Evolutionary conservation across 1,140 invertebrate species (phyloP).

Genomic region (Atopsyche davidsoni): DNA sequence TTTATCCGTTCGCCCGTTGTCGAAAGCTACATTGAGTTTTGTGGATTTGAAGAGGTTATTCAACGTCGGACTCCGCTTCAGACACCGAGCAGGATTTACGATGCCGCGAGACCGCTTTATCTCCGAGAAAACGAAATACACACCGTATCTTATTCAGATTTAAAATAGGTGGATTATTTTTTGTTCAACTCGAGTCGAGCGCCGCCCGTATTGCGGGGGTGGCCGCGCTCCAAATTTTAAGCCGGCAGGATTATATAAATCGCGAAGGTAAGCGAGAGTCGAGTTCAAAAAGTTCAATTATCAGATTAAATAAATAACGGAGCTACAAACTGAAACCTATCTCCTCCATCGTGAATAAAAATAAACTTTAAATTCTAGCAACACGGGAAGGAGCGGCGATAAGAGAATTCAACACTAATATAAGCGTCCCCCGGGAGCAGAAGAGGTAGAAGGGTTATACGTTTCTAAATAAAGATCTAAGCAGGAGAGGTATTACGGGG

Average conservation of each 20-base stretch:
- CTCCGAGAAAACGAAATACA: too few relatives aligned
- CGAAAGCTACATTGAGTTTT: conserved; percentile 17
- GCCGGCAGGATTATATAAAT: too few relatives aligned
- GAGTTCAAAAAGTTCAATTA: conserved; percentile 31
- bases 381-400: conserved; percentile 22
- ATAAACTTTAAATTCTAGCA: conserved; percentile 29
- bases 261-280: too few relatives aligned
- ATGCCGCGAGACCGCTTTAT: too few relatives aligned
- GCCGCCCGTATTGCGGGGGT: too few relatives aligned
- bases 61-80: too few relatives aligned
- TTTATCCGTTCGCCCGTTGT: conserved; percentile 16
- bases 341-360: conserved; percentile 29
- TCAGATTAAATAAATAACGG: conserved; percentile 30
- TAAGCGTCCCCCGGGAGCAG: conserved; percentile 28
- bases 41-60: conserved; percentile 1
- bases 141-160: too few relatives aligned
- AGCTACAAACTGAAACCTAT: conserved; percentile 26
- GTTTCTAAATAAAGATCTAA: conserved; percentile 30
- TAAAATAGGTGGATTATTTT: too few relatives aligned
- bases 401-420: conserved; percentile 31
- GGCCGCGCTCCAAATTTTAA: too few relatives aligned
- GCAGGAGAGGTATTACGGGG: conserved; percentile 18
- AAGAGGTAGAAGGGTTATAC: conserved; percentile 29
- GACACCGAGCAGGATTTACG: too few relatives aligned
- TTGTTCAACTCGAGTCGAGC: too few relatives aligned